Conservation (phyloP, 2,888 invertebrate species). For the Meloe dianella region DNA sequence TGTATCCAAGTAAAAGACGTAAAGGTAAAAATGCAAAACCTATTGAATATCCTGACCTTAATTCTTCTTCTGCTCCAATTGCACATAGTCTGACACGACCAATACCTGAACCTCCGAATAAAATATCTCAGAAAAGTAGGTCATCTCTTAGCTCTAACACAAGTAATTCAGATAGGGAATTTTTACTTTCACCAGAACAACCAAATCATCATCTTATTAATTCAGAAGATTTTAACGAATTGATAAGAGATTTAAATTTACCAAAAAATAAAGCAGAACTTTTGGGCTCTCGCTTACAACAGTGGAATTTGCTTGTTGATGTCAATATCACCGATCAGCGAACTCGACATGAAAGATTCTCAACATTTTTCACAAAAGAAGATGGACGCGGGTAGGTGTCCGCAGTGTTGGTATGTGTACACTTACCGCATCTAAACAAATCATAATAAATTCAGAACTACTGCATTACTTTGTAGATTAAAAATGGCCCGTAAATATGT, state of each 20-base stretch:
- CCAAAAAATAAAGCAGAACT: conserved; percentile 37
- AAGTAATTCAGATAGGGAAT: background rate
- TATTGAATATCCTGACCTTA: too few species aligned
- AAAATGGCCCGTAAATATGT: too few species aligned
- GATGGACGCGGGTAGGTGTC: too few species aligned
- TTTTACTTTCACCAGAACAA: background rate
- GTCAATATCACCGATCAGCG: conserved; percentile 23
- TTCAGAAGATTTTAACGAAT: conserved; percentile 35
- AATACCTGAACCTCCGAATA: too few species aligned
- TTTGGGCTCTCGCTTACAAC: conserved; percentile 35
- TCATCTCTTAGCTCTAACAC: background rate
- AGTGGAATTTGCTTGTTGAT: conserved; percentile 32
- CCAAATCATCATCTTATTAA: conserved; percentile 28
- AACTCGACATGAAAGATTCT: conserved; percentile 28
- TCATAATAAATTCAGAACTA: too few species aligned
- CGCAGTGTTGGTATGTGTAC: conserved; percentile 37
- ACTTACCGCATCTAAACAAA: too few species aligned
- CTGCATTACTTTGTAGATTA: too few species aligned
- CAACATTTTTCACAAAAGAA: conserved; percentile 34
- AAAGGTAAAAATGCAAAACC: background rate
- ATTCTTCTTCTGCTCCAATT: too few species aligned
- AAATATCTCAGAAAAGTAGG: too few species aligned
- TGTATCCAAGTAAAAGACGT: conserved; percentile 26
- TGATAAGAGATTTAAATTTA: conserved; percentile 36
- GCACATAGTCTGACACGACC: too few species aligned